Conservation (phyloP, 2,113 vertebrate species). For the Platanista minor region DNA sequence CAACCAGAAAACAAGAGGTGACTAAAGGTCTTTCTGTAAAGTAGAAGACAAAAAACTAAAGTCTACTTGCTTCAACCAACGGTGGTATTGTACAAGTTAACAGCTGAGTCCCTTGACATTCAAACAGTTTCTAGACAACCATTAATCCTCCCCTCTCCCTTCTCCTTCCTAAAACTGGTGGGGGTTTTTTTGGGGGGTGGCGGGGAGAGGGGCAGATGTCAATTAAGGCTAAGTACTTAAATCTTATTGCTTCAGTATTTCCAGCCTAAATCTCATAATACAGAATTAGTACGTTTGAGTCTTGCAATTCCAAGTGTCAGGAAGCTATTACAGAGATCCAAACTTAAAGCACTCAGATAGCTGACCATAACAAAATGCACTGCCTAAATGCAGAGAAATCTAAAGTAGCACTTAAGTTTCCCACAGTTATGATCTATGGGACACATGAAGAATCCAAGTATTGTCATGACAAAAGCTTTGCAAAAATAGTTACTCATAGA, state of each 20-base stretch:
- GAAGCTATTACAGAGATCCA: background rate
- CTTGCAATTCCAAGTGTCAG: conserved; percentile 15
- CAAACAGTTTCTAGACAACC: background rate
- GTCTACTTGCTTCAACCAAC: background rate
- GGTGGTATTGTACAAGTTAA: background rate
- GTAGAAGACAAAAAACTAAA: background rate
- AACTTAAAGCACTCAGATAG: background rate
- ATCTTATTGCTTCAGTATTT: conserved; percentile 20
- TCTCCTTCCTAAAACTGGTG: conserved; percentile 25
- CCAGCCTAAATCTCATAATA: conserved; percentile 25
- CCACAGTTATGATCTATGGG: conserved; percentile 31
- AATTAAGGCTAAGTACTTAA: conserved; percentile 23
- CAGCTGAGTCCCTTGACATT: background rate
- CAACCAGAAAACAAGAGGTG: background rate
- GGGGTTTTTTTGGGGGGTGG: accelerated
- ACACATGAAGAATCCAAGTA: background rate
- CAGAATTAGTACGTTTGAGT: conserved; percentile 29
- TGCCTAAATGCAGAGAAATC: conserved; percentile 29
- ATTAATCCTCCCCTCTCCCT: background rate
- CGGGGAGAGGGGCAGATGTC: background rate
- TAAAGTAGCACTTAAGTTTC: background rate
- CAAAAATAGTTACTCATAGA: conserved; percentile 34
- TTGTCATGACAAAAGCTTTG: background rate
- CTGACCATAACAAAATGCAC: conserved; percentile 32
- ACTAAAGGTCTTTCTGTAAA: conserved; percentile 12